Percentiles rank a stretch among this genome's conserved stretches.
Evolutionary conservation across 2,888 invertebrate genomes (phyloP).

Genomic region (Helleia helle): DNA sequence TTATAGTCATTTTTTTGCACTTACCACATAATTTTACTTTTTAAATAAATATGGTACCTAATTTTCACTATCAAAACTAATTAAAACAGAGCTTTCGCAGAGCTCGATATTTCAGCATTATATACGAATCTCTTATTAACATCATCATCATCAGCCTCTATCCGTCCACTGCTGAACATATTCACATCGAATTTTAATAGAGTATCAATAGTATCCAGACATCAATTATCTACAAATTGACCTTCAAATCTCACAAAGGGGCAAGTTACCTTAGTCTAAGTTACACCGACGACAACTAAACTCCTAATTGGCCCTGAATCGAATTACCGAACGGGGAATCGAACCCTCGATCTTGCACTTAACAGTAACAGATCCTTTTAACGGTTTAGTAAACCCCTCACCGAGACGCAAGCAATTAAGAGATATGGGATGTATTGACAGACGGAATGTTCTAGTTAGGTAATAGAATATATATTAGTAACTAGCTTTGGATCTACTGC

Average conservation of each 20-base stretch:
- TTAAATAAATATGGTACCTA: too few species aligned
- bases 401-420: slow-evolving; percentile 62
- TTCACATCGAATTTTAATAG: background rate
- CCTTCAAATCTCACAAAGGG: slow-evolving; percentile 29
- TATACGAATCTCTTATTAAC: too few species aligned
- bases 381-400: slow-evolving; percentile 69
- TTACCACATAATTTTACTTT: too few species aligned
- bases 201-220: background rate
- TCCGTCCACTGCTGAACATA: too few species aligned
- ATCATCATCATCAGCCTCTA: too few species aligned
- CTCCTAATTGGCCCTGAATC: slow-evolving; percentile 67
- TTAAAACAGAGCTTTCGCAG: too few species aligned
- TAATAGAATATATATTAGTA: too few species aligned
- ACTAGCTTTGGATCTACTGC: too few species aligned
- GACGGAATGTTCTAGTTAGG: slow-evolving; percentile 10
- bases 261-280: slow-evolving; percentile 47
- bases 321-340: slow-evolving; percentile 68
- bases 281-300: slow-evolving; percentile 57
- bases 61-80: too few species aligned
- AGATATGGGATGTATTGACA: slow-evolving; percentile 32
- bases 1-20: too few species aligned
- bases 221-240: slow-evolving; percentile 9
- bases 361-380: slow-evolving; percentile 63
- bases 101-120: too few species aligned
- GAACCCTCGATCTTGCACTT: slow-evolving; percentile 69